Conservation (phyloP, 2,113 vertebrate species). For the Pelusios castaneus region DNA sequence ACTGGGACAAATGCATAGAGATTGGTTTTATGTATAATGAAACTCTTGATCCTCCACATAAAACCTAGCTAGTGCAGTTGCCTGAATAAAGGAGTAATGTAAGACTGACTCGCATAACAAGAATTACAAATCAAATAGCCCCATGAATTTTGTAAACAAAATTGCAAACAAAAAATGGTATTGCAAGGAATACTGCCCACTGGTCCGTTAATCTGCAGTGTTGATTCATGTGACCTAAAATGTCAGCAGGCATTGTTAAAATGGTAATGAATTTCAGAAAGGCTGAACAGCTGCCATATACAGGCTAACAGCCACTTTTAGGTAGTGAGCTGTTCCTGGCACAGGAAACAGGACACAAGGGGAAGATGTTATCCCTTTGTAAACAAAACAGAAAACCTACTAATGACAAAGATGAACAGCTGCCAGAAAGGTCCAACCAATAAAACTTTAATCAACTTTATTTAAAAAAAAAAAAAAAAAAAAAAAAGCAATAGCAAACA, state of each 20-base stretch:
- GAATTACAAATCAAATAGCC: no score
- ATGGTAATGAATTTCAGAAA: constrained; percentile 52
- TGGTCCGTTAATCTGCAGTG: not conserved
- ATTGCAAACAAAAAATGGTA: not conserved
- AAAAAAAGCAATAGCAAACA: not conserved
- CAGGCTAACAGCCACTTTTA: not conserved
- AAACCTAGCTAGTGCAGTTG: not conserved
- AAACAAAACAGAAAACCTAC: not conserved
- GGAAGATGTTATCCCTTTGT: no score
- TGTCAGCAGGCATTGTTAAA: constrained; percentile 39
- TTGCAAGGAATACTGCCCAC: not conserved
- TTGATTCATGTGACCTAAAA: not conserved
- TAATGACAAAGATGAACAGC: not conserved
- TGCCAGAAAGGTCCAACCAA: not conserved
- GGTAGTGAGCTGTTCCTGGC: no score
- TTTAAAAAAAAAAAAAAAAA: not conserved
- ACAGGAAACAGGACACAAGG: no score
- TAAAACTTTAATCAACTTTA: not conserved
- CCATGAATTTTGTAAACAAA: not conserved
- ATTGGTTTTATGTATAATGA: not conserved
- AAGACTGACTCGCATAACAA: not conserved
- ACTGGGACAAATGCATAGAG: not conserved
- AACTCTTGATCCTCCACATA: not conserved
- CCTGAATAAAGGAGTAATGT: not conserved
- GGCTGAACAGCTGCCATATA: constrained; percentile 21